phyloP scores from a whole-genome alignment of 2,113 vertebrate species.

The Chaenocephalus aceratus region DNA sequence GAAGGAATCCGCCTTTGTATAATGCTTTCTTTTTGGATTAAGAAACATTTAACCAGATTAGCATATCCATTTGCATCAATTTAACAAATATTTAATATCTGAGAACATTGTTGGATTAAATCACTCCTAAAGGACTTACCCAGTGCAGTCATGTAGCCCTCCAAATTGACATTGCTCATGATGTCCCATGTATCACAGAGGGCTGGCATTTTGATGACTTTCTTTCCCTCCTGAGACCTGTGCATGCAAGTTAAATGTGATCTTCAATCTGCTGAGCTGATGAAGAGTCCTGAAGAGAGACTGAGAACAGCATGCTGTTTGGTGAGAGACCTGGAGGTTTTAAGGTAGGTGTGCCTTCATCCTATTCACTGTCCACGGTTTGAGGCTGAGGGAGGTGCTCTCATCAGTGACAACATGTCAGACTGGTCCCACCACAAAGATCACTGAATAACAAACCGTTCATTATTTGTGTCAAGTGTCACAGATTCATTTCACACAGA shows the following conservation, averaged over 20 bases:
- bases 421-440: constrained; percentile 46
- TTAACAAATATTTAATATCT: not conserved
- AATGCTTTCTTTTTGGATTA: too few species aligned
- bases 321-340: not conserved
- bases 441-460: not conserved
- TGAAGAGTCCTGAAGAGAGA: not conserved
- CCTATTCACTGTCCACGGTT: constrained; percentile 13
- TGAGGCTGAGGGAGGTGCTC: constrained; percentile 5
- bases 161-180: constrained; percentile 88
- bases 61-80: too few species aligned
- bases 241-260: not conserved
- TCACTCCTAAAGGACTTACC: constrained; percentile 78
- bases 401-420: constrained; percentile 31
- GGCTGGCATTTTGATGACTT: constrained; percentile 79
- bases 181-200: constrained; percentile 90
- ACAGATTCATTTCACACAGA: not conserved
- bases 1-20: too few species aligned
- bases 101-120: not conserved
- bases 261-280: not conserved
- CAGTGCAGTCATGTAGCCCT: constrained; percentile 89
- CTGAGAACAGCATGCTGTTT: not conserved
- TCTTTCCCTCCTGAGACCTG: not conserved
- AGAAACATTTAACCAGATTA: too few species aligned
- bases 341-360: constrained; percentile 15
- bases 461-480: not conserved